Percentiles rank a stretch among this genome's conserved stretches.
Evolutionary conservation across 2,113 vertebrate species (phyloP).

Genomic region (Coturnix japonica): DNA sequence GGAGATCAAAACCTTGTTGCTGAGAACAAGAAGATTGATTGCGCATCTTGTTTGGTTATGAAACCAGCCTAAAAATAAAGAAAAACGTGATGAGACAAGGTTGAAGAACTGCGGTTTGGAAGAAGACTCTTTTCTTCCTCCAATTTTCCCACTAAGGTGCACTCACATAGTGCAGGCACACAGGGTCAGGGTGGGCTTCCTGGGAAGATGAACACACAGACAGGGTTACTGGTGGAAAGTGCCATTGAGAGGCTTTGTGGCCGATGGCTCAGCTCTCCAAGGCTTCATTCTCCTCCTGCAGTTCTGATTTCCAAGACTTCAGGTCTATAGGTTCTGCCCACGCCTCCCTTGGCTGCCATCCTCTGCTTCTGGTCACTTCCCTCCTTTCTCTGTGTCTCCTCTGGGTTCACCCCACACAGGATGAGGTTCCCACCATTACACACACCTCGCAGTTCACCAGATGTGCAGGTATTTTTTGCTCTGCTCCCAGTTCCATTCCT

Average conservation of each 20-base stretch:
- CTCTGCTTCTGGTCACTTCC: background rate
- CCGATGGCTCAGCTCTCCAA: background rate
- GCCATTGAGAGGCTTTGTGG: background rate
- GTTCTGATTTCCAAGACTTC: background rate
- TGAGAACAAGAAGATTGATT: background rate
- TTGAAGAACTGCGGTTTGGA: background rate
- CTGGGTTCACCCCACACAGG: background rate
- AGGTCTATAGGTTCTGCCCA: background rate
- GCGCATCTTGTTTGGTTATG: slow-evolving; percentile 4
- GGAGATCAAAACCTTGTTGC: background rate
- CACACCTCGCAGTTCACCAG: background rate
- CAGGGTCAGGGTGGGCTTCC: background rate
- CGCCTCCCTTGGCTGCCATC: background rate
- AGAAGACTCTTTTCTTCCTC: background rate
- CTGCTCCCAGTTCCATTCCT: background rate
- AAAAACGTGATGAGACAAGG: background rate
- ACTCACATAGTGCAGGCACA: background rate
- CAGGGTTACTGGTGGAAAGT: background rate
- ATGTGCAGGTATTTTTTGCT: background rate
- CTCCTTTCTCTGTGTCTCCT: background rate
- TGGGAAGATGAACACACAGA: background rate
- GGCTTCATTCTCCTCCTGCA: background rate
- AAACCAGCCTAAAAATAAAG: slow-evolving; percentile 21
- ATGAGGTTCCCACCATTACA: background rate
- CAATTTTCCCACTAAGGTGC: background rate